These are phyloP conservation scores for Dryococelus australis DNA, from an alignment of 2,888 invertebrate species.

Conservation along the genomic window DNA sequence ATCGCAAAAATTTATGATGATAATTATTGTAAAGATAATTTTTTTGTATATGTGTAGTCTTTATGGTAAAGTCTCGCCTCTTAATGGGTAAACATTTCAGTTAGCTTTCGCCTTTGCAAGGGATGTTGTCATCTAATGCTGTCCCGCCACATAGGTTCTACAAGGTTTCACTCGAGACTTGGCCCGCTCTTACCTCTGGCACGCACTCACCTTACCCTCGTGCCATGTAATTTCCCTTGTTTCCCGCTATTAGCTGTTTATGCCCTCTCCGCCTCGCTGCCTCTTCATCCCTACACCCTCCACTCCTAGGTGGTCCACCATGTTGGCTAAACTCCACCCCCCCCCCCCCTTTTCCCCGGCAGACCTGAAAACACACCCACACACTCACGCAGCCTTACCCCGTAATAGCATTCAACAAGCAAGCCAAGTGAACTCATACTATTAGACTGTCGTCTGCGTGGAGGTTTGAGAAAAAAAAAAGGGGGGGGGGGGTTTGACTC, in stretches of 20 bases:
- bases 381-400: not conserved
- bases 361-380: not conserved
- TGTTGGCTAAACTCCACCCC: constrained; percentile 19
- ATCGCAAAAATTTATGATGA: too few species aligned
- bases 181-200: not conserved
- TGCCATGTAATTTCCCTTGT: constrained; percentile 23
- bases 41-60: too few species aligned
- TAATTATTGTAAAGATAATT: too few species aligned
- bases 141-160: not conserved
- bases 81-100: too few species aligned
- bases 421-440: constrained; percentile 22
- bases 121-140: not conserved
- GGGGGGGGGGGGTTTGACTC: not conserved
- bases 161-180: not conserved
- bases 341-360: not conserved
- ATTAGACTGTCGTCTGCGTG: constrained; percentile 20
- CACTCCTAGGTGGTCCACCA: not conserved
- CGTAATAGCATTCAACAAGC: constrained; percentile 27
- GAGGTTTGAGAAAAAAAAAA: too few species aligned
- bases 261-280: not conserved
- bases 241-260: constrained; percentile 30
- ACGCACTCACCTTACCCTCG: not conserved
- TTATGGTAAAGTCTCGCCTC: too few species aligned
- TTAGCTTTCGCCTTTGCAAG: too few species aligned
- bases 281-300: not conserved